Evolutionary conservation across 2,888 invertebrate genomes (phyloP), one percentile per base, ranked within the genome.

Genomic region (Philhelius pedissequus): DNA sequence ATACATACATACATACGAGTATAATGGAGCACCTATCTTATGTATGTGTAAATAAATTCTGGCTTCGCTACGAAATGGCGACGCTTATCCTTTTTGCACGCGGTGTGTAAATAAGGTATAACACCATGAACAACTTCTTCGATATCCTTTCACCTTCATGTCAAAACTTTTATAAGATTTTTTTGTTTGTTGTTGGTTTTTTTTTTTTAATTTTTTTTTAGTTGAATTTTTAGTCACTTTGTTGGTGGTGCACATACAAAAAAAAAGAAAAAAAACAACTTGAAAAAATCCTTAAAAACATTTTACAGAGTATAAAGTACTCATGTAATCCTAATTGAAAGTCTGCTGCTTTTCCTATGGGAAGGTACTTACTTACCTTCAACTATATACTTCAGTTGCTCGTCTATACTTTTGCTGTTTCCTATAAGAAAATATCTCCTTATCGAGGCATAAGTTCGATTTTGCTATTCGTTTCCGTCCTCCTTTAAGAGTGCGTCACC

Each of bases 311-410:
- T 79, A 80, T 84, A 80, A 75, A 84, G 84, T 62, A 80, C 80
- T 84, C 75, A 60, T 84, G 84, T 84, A 84, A 79, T 83, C 83
- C 71, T 76, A 80, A 80, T 80, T 71, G 75, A 84, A 80, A 79
- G 80, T 84, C 79, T 83, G 69, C 79, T 79, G 45, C 75, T 71
- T 60, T 84, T 62, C 62, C 27, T 62, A 9, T 30, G 30, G 30
- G 20, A 45, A 9, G 52, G 15, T 56, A 62, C 62, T 62, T 84
- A 76, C 84, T 84, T 84, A 79, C 80, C 84, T 84, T 84, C 78
- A 84, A 84, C 75, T 79, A 75, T 79, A 75, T 54, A 56, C 62
- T 69, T 82, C 73, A 32, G 48, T 45, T 56, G 62, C 56, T 73
- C 77, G 78, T 70, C 78, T 74, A 45, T 62, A 82, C n/a, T n/a